phyloP scores from a whole-genome alignment of 1,140 invertebrate species.

The Coptotermes formosanus region DNA sequence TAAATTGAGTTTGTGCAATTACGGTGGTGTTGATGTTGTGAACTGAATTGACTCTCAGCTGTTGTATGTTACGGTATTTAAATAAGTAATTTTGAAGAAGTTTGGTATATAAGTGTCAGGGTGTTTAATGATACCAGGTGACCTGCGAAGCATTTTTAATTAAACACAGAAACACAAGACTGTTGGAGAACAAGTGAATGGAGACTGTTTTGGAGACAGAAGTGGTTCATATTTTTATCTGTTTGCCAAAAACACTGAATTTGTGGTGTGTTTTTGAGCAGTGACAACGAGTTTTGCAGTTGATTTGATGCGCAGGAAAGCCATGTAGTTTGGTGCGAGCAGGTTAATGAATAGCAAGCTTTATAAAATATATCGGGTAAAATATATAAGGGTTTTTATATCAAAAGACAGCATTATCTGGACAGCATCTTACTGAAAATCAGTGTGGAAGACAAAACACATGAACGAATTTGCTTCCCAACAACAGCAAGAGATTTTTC shows the following conservation, averaged over 20 bases:
- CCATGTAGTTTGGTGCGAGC: too few species aligned
- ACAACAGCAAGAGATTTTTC: too few species aligned
- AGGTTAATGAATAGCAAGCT: too few species aligned
- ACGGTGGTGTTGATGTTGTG: conserved; percentile 22
- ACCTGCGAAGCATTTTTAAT: background rate
- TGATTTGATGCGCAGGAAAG: too few species aligned
- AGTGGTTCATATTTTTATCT: background rate
- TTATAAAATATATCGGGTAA: too few species aligned
- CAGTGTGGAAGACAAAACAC: too few species aligned
- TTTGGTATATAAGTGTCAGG: background rate
- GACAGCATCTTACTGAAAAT: too few species aligned
- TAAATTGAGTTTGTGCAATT: conserved; percentile 8
- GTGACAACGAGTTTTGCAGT: background rate
- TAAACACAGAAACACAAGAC: background rate
- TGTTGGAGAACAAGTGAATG: background rate
- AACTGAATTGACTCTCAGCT: conserved; percentile 5
- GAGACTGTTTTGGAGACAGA: background rate
- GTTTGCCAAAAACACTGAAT: background rate
- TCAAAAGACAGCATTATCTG: too few species aligned
- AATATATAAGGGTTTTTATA: too few species aligned
- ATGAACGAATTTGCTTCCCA: too few species aligned
- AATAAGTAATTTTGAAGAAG: conserved; percentile 3
- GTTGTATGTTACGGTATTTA: conserved; percentile 21
- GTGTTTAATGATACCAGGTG: conserved; percentile 7
- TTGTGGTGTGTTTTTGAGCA: background rate